Conservation (phyloP, 2,797 vertebrate genomes). For the Micromesistius poutassou region DNA sequence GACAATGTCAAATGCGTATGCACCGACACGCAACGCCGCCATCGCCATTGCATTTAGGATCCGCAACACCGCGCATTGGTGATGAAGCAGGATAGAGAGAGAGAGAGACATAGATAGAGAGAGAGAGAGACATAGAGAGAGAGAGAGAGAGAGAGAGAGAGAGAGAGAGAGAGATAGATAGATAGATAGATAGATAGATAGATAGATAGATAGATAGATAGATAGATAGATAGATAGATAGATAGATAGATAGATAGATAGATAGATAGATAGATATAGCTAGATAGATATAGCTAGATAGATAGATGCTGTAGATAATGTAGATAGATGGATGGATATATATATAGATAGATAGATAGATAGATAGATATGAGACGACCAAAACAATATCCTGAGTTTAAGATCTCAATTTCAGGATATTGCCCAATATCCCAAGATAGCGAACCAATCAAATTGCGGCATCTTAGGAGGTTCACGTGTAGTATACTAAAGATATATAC, state of each 20-base stretch:
- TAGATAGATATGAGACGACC: background rate
- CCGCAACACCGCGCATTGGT: background rate
- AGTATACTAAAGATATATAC: too few relatives aligned
- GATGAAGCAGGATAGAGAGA: background rate
- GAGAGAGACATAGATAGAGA: background rate
- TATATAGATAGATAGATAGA: background rate
- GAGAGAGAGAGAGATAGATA: background rate
- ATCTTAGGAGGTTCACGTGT: too few relatives aligned
- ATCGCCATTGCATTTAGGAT: background rate
- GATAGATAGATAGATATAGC: too few relatives aligned
- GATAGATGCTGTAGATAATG: background rate
- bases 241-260: too few relatives aligned
- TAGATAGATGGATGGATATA: background rate
- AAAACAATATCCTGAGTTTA: too few relatives aligned
- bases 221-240: background rate
- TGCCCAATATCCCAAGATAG: too few relatives aligned
- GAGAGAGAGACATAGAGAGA: too few relatives aligned
- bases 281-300: too few relatives aligned
- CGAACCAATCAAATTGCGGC: too few relatives aligned
- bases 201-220: background rate
- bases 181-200: background rate
- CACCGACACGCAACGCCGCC: background rate
- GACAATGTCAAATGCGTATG: background rate
- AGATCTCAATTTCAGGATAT: too few relatives aligned
- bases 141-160: too few relatives aligned